Evolutionary conservation across 2,888 invertebrate genomes (phyloP), one percentile per base, ranked within the genome.

Genomic region (Conus canariensis): DNA sequence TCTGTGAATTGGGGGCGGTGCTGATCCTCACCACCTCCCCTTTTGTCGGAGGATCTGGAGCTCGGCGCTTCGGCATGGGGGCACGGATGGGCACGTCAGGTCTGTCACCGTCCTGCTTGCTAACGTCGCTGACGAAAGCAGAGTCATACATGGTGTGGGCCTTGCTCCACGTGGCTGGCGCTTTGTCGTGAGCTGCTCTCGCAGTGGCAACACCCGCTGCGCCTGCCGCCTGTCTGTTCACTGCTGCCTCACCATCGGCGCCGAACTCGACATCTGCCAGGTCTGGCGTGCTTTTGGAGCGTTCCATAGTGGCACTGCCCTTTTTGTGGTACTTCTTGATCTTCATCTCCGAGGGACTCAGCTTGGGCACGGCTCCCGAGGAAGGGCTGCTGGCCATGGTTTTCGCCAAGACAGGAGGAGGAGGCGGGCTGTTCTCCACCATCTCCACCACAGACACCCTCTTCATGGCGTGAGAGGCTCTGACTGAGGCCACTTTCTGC

Each of bases 401-500:
- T 45, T 89, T 91, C 74, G 90, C 88, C 25, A 82, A 86, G 67
- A 83, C 83, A 45, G 92, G 92, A 9, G 88, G 86, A 25, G 87
- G 64, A 19, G 88, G 85, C 22, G 90, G 74, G 22, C 87, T 60
- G 56, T 94, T 91, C 85, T 93, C 93, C 30, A 94, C 94, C 25
- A 94, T 91, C 87, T 94, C 95, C 4, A 94, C 92, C 93, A 94
- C 94, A 0, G 95, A 94, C 45, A 95, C 93, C 19, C 95, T 92
- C 91, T 95, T 95, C 60, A 95, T 93, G 86, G 95, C 93, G 92
- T 95, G 98, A 74, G 99, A 97, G 93, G 98, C 98, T 93, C 98
- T 97, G 94, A 99, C 98, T 91, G 99, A 99, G 10, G 99, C 99
- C 74, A 98, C 98, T 95, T 98, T 97, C 87, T 92, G 94, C 85